Evolutionary conservation across 2,113 vertebrate species (phyloP), one percentile per base, ranked within the genome.

Genomic region (Brachyhypopomus occidentalis): DNA sequence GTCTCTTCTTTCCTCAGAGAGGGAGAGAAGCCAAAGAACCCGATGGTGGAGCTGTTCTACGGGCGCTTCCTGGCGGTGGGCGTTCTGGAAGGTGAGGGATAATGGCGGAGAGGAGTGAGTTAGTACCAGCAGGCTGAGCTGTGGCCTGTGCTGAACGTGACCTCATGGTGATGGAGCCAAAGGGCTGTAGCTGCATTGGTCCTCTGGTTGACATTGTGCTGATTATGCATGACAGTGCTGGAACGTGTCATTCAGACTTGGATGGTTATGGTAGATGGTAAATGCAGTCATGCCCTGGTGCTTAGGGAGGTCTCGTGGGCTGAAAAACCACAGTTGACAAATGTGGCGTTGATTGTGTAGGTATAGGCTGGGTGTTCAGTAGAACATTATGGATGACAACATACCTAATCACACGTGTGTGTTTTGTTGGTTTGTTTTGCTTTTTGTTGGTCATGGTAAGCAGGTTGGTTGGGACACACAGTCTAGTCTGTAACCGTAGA

Each of bases 11-110:
- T 85, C 88, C 84, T 82, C 89, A 99, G 97, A 89, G 96, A 98
- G 91, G 96, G 95, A 85, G 96, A 98, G 78, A 98, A 97, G 92
- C 96, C 96, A 90, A 98, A 98, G 94, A 99, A 99, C 83, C 98
- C 98, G 1, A 99, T 99, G 97, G 97, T 99, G 78, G 97, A 99
- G 81, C 90, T 99, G 82, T 99, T 99, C 84, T 99, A 99, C 6
- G 98, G 98, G 5, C 94, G 96, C 74, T 99, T 99, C 89, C 92
- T 97, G 85, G 98, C 97, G 60, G 95, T 98, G 80, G 98, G 98
- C 52, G 95, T 98, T 38, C 95, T 97, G 84, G 98, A 99, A 96
- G 98, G 98, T 99, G 89, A 90, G 90, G 9, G n/a, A 25, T 30
- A 2, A 17, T 19, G 36, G 34, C 34, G 5, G 17, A 2, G 7